Conservation (phyloP, 1,140 invertebrate genomes). For the Drosophila azteca region DNA sequence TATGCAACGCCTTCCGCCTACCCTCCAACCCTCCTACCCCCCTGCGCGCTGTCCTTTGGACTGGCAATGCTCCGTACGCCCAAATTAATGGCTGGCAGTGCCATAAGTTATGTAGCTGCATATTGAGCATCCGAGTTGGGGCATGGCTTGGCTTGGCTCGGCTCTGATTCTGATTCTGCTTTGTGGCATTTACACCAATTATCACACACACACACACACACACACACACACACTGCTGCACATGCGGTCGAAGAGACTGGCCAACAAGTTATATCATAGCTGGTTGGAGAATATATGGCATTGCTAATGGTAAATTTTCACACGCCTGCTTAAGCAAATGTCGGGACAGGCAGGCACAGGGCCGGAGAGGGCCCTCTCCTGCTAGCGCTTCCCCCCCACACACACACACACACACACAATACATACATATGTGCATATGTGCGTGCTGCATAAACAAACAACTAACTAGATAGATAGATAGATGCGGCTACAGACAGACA, state of each 20-base stretch:
- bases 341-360: constrained; percentile 7
- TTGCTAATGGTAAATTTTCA: constrained; percentile 78
- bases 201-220: constrained; percentile 41
- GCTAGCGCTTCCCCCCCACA: too few species aligned
- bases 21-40: background rate
- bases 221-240: background rate
- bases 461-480: constrained; percentile 39
- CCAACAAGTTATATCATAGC: constrained; percentile 67
- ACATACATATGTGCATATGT: constrained; percentile 11
- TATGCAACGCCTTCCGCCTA: constrained; percentile 50
- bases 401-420: too few species aligned
- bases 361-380: background rate
- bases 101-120: constrained; percentile 80
- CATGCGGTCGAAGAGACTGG: background rate
- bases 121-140: constrained; percentile 53
- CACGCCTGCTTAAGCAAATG: constrained; percentile 75
- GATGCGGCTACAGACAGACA: constrained; percentile 27
- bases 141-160: too few species aligned
- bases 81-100: constrained; percentile 74
- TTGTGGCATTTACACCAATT: constrained; percentile 77
- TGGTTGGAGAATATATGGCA: constrained; percentile 74
- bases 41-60: background rate
- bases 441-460: constrained; percentile 65
- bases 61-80: constrained; percentile 9
- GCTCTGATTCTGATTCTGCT: constrained; percentile 39